Base-by-base conservation (phyloP, 2,888 invertebrate species). In the Tinea pellionella region DNA sequence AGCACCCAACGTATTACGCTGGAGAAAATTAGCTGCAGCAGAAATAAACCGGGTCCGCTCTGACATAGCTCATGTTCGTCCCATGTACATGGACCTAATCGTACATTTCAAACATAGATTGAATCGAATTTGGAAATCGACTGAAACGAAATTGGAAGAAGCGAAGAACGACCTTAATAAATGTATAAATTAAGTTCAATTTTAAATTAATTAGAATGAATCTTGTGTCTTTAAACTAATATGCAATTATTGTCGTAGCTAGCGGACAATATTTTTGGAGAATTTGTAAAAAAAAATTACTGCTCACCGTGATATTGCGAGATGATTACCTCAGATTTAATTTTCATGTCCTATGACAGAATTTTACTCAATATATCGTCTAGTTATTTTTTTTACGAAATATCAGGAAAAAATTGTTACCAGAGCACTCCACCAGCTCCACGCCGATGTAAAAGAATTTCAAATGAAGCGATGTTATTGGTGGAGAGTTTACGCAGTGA, bases 11-110 rank as follows among this genome's bases (percentile, higher is more conserved):
- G 70, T 85, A 9, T 68, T 67, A 13, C 75, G 82, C 61, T 84
- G 80, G 81, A 77, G 80, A n/a, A 74, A 77, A 1, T 70, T 74
- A 18, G 87, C 86, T 0, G 63, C 69, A 0, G 66, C 72, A 18
- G 86, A 87, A 64, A 70, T 87, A 13, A 71, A 78, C 56, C 68
- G 84, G 32, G 79, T 85, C 0, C 69, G 72, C 16, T 78, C 80
- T 15, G 85, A 87, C 65, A 65, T 86, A 7, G 71, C 72, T 29
- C 77, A 80, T 63, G 73, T 82, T n/a, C 67, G 78, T 8, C 67
- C 68, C 12, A 72, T 75, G 0, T 87, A 83, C 65, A 67, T 69
- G 2, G 87, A 87, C 65, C 64, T 86, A 8, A 70, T 85, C 3
- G 64, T 74, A 1, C 87, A 86, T 61, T 72, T 75, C 1, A 71